phyloP scores from a whole-genome alignment of 2,113 vertebrate species.

The Marmota flaviventris region DNA sequence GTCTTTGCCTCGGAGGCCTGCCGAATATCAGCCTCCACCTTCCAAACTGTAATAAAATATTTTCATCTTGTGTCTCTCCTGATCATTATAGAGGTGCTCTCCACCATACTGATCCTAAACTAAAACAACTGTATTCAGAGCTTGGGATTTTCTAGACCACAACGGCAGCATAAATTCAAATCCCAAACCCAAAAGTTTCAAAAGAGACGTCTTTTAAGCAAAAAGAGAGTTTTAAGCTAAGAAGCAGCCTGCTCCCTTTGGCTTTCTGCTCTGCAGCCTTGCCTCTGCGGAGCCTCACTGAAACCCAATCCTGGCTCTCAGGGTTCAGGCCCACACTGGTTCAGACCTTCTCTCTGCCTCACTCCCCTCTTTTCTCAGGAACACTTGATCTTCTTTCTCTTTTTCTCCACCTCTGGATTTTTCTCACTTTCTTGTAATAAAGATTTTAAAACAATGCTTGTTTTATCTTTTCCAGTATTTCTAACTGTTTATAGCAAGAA shows the following conservation, averaged over 20 bases:
- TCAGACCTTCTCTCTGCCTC: neutral
- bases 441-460: neutral
- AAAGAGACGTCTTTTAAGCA: neutral
- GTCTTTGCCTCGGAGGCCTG: neutral
- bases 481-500: neutral
- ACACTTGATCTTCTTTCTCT: neutral
- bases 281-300: neutral
- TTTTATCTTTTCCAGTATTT: neutral
- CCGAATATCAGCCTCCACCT: neutral
- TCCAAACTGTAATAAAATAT: neutral
- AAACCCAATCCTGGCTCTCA: neutral
- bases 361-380: neutral
- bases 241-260: neutral
- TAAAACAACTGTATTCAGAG: neutral
- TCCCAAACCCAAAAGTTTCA: neutral
- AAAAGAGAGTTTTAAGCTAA: neutral
- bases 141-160: neutral
- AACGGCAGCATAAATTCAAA: neutral
- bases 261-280: neutral
- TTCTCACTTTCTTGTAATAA: conserved; percentile 11
- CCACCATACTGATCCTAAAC: neutral
- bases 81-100: neutral
- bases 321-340: neutral
- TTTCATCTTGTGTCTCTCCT: neutral
- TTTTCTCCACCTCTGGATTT: neutral